phyloP scores from a whole-genome alignment of 1,140 invertebrate genomes.

The Brachionus plicatilis region DNA sequence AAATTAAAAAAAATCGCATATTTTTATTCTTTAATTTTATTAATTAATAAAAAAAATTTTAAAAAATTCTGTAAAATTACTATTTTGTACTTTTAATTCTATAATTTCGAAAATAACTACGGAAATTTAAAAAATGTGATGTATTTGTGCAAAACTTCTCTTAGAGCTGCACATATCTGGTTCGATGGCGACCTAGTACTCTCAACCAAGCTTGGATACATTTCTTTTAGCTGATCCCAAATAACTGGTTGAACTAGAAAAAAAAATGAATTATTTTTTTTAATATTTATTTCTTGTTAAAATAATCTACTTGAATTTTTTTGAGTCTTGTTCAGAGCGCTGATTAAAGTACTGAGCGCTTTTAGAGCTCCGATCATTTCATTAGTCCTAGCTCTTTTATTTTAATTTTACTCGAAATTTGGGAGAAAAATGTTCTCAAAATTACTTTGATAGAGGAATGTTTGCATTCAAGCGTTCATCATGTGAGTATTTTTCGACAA shows the following conservation, averaged over 20 bases:
- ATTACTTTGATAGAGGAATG: conserved; percentile 77
- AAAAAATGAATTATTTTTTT: not conserved
- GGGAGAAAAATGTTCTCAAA: not conserved
- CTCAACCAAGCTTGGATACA: conserved; percentile 84
- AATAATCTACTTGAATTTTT: conserved; percentile 67
- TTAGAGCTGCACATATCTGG: conserved; percentile 5
- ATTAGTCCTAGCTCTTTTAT: conserved; percentile 75
- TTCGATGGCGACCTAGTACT: conserved; percentile 71
- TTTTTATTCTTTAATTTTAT: not conserved
- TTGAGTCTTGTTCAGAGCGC: conserved; percentile 84
- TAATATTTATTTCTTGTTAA: not conserved
- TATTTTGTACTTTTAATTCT: too few relatives aligned
- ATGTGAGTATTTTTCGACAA: conserved; percentile 76
- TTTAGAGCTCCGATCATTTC: conserved; percentile 95
- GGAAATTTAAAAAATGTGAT: conserved; percentile 2
- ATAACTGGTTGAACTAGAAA: conserved; percentile 70
- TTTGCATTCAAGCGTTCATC: conserved; percentile 82
- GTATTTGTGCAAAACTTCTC: conserved; percentile 28
- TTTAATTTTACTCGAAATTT: not conserved
- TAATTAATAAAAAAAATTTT: not conserved
- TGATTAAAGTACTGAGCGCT: conserved; percentile 81
- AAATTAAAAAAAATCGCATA: not conserved
- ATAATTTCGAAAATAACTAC: not conserved
- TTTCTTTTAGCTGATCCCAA: conserved; percentile 81
- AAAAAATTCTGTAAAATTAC: not conserved